These are phyloP conservation scores for Scaptomyza reducta DNA, from an alignment of 2,888 invertebrate genomes.

Conservation along the genomic window DNA sequence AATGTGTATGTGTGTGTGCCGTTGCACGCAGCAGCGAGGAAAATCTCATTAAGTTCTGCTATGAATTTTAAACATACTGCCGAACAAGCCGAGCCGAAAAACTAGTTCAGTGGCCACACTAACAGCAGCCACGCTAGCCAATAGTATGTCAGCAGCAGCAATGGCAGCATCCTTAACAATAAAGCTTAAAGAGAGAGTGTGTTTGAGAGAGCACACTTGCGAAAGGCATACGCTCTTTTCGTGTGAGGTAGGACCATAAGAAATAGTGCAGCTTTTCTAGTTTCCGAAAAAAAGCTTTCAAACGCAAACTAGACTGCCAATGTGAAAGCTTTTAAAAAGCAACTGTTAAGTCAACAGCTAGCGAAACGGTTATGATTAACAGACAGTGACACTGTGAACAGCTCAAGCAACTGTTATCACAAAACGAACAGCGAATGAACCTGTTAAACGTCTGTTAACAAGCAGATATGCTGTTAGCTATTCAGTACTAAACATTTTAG, in stretches of 20 bases:
- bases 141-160: slow-evolving; percentile 53
- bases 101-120: slow-evolving; percentile 61
- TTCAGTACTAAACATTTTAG: too few relatives aligned
- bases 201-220: slow-evolving; percentile 2
- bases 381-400: neutral
- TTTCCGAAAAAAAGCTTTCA: slow-evolving; percentile 7
- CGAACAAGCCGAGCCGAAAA: slow-evolving; percentile 52
- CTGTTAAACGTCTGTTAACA: neutral
- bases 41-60: slow-evolving; percentile 76
- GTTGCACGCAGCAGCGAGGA: slow-evolving; percentile 44
- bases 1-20: neutral
- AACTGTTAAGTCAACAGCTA: neutral
- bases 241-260: slow-evolving; percentile 67
- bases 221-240: slow-evolving; percentile 43
- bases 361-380: neutral
- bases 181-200: slow-evolving; percentile 18
- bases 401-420: neutral
- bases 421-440: neutral
- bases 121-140: slow-evolving; percentile 50
- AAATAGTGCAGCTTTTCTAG: slow-evolving; percentile 22
- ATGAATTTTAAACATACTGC: slow-evolving; percentile 78
- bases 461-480: neutral
- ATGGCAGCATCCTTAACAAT: slow-evolving; percentile 50
- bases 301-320: neutral
- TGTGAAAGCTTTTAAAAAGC: neutral